Evolutionary conservation across 2,888 invertebrate genomes (phyloP).

Genomic region (Punctoribates punctum): DNA sequence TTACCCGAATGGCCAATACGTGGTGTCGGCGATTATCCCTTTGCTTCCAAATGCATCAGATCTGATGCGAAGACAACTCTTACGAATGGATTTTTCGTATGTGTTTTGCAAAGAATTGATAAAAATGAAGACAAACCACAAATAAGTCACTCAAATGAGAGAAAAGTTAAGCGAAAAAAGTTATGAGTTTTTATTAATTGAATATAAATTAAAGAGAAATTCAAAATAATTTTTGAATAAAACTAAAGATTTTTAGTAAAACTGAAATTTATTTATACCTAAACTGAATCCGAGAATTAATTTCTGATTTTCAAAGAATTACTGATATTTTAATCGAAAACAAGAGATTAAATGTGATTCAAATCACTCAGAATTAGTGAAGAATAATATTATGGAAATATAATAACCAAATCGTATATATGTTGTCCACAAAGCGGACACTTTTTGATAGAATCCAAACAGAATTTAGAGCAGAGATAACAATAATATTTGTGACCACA

Average conservation of each 20-base stretch:
- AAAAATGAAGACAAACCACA: background rate
- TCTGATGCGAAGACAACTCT: slow-evolving; percentile 68
- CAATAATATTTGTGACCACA: slow-evolving; percentile 21
- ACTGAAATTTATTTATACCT: background rate
- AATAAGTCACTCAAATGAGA: background rate
- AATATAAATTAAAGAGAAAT: background rate
- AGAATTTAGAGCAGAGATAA: background rate
- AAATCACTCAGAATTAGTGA: no score
- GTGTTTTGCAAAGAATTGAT: slow-evolving; percentile 64
- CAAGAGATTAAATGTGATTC: no score
- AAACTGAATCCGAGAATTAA: no score
- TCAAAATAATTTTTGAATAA: background rate
- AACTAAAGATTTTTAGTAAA: background rate
- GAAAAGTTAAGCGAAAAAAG: background rate
- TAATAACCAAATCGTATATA: background rate
- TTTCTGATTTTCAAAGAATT: no score
- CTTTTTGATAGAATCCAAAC: background rate
- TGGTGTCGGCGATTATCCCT: slow-evolving; percentile 50
- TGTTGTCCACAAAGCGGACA: slow-evolving; percentile 12
- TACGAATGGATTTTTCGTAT: slow-evolving; percentile 93
- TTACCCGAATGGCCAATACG: slow-evolving; percentile 50
- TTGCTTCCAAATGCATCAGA: slow-evolving; percentile 68
- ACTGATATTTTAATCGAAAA: no score
- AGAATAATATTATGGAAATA: background rate
- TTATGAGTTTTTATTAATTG: background rate